These are phyloP conservation scores for Leptopterna dolabrata DNA, from an alignment of 2,888 invertebrate genomes.

Conservation along the genomic window DNA sequence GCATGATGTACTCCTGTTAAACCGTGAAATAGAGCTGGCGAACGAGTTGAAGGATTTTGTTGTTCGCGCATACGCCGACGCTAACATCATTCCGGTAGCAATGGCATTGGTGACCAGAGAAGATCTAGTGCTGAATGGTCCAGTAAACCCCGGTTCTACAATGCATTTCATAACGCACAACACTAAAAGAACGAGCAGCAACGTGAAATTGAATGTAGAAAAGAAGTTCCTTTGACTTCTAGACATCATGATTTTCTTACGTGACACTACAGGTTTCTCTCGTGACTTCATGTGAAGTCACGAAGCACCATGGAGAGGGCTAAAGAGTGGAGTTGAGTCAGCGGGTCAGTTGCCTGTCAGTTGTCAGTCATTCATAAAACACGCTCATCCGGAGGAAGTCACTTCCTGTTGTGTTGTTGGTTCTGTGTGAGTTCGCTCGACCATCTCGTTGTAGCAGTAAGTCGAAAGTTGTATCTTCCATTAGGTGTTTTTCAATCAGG, in stretches of 20 bases:
- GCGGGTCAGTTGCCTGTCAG: background rate
- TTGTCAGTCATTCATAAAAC: background rate
- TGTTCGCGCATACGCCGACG: too few species aligned
- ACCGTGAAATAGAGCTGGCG: too few species aligned
- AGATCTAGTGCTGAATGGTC: too few species aligned
- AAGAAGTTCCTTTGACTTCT: too few species aligned
- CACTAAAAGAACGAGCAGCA: too few species aligned
- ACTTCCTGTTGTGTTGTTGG: background rate
- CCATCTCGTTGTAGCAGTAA: background rate
- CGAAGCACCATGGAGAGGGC: background rate
- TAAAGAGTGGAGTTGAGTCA: background rate
- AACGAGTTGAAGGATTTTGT: too few species aligned
- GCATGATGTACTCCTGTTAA: too few species aligned
- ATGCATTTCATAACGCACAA: too few species aligned
- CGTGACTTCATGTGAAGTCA: background rate
- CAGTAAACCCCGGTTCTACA: too few species aligned
- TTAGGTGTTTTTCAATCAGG: background rate
- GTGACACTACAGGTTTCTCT: background rate
- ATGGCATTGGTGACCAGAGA: too few species aligned
- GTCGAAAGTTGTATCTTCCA: background rate
- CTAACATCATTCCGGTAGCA: too few species aligned
- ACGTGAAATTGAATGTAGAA: too few species aligned
- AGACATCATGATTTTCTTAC: background rate
- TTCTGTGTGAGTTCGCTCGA: background rate
- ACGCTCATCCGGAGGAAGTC: background rate